Base-by-base conservation (phyloP, 2,113 vertebrate genomes). In the Chionis minor region DNA sequence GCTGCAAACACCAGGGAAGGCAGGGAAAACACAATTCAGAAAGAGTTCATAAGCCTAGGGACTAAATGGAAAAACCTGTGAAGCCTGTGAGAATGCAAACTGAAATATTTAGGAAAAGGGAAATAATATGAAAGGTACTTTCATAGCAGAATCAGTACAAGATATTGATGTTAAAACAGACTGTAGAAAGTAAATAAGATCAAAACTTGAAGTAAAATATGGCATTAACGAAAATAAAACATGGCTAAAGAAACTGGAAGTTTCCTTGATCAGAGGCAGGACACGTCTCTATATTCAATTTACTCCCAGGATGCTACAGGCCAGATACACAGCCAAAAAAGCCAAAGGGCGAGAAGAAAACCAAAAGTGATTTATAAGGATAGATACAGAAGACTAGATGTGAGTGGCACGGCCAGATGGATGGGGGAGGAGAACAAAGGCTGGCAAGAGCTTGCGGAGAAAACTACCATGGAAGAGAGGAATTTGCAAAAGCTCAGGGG, bases 401-500 rank as follows among this genome's bases (percentile, higher is more conserved):
- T 45, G 69, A 91, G 35, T 84, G 67, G 80, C 86, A 92, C 19
- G 83, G 59, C 16, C 94, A 93, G 71, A 91, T 95, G 83, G 80
- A 56, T 38, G 15, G 35, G 30, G 82, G 83, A 84, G 33, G 44
- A 95, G 30, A 28, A 87, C 47, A 91, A 93, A 47, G 80, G 42
- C 49, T 92, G 77, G 65, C 77, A 78, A 52, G 70, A 81, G 20
- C n/a, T 70, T 84, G 51, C 28, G 55, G 49, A 86, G 82, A 61
- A 92, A 88, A 74, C 51, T 47, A 47, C 52, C 33, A 15, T 33
- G 26, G 20, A 92, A 86, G 10, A 38, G 14, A 78, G 27, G 63
- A 88, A 88, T 83, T 80, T 67, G 51, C 20, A 58, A 81, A 88
- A 88, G 52, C 45, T 91, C 30, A 52, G 24, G 16, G 23, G 17